These are phyloP conservation scores for Physocephala rufipes DNA, from an alignment of 2,888 invertebrate genomes.

Conservation along the genomic window DNA sequence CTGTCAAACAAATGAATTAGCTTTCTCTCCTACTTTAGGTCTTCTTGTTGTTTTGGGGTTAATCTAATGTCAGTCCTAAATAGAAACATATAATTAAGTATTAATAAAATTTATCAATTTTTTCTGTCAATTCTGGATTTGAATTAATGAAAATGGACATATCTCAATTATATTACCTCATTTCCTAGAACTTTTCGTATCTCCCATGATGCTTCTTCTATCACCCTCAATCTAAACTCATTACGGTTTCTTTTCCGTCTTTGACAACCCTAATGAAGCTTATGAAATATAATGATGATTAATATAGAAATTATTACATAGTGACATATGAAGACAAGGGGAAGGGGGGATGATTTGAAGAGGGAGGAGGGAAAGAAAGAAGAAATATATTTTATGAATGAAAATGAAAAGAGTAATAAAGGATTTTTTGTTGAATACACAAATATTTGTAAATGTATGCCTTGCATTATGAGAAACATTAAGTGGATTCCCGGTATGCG, in stretches of 20 bases:
- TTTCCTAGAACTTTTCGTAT: constrained; percentile 35
- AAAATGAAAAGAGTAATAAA: background rate
- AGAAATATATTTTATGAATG: background rate
- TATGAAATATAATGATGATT: constrained; percentile 40
- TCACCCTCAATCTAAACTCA: constrained; percentile 21
- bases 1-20: too few relatives aligned
- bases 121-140: background rate
- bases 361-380: background rate
- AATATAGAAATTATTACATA: constrained; percentile 12
- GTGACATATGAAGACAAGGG: background rate
- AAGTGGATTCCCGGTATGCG: too few relatives aligned
- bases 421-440: too few relatives aligned
- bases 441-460: too few relatives aligned
- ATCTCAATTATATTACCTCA: constrained; percentile 42
- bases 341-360: background rate
- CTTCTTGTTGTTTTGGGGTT: too few relatives aligned
- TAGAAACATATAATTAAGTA: constrained; percentile 44
- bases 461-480: too few relatives aligned
- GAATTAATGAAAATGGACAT: constrained; percentile 50
- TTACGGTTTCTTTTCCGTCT: constrained; percentile 44
- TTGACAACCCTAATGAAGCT: constrained; percentile 51
- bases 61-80: background rate
- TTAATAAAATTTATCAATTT: constrained; percentile 27
- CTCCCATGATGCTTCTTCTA: background rate
- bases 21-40: too few relatives aligned